phyloP scores from a whole-genome alignment of 2,113 vertebrate species.

The Condylura cristata region DNA sequence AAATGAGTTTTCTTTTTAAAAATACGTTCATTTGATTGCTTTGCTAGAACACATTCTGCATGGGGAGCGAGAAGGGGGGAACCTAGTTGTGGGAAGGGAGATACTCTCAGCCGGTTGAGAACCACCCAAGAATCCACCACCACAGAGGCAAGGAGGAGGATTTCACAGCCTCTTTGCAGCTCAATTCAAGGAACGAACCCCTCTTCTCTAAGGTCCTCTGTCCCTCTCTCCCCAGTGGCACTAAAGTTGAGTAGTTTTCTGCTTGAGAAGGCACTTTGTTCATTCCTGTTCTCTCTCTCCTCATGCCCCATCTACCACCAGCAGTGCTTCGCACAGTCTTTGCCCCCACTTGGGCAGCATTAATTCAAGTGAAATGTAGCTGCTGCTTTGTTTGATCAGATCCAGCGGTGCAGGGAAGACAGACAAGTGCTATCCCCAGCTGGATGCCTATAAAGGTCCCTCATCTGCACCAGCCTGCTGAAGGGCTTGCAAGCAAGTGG shows the following conservation, averaged over 20 bases:
- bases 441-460: neutral
- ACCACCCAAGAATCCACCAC: neutral
- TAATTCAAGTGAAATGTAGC: neutral
- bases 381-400: accelerated
- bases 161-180: neutral
- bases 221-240: neutral
- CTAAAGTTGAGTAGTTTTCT: neutral
- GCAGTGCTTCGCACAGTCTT: neutral
- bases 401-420: neutral
- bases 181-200: too few species aligned
- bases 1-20: conserved; percentile 69
- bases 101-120: neutral
- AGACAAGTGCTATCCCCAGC: neutral
- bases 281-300: too few species aligned
- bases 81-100: neutral
- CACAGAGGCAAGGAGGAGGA: neutral
- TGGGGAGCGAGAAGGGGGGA: too few species aligned
- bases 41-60: neutral
- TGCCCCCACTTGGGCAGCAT: neutral
- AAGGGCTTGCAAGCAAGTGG: too few species aligned
- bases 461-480: neutral
- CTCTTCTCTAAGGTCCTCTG: too few species aligned
- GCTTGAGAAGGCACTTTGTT: neutral
- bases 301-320: accelerated
- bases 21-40: conserved; percentile 19